Evolutionary conservation across 2,888 invertebrate species (phyloP), one percentile per base, ranked within the genome.

Genomic region (Nymphalis c-album): DNA sequence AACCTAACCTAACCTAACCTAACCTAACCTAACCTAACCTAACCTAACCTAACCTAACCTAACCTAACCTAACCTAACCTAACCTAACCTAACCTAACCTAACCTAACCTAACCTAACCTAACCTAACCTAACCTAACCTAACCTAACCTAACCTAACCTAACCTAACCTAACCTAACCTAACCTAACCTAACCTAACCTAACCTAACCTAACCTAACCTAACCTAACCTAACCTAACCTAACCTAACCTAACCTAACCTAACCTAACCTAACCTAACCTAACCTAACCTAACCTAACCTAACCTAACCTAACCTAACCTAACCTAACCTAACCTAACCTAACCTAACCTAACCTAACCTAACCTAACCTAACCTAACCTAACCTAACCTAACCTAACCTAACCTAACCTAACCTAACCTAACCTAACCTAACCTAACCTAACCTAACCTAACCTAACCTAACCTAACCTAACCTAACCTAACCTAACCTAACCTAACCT

Each of bases 211-310:
- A 47, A 72, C 72, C 72, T 72, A n/a, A 70, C 72, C 70, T 70
- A 72, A 71, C 70, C 73, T 73, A 70, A 72, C 70, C 70, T 68
- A 72, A 70, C 72, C 72, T 72, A 71, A 72, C 70, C 72, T 70
- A 70, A 72, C 70, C 70, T 70, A 68, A 71, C 71, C 71, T 71
- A 71, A 71, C 69, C 71, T 72, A 72, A 72, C 71, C 70, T 69
- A 70, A 67, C 70, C 63, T 64, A 63, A 71, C 71, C 71, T 68
- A 71, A 68, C 71, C 71, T 63, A 64, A 69, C 66, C 69, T 64
- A 69, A 71, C 71, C 71, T 69, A 71, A 71, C 71, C 69, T 69
- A 71, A 71, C 69, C 69, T 63, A 68, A 63, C 63, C 63, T 63
- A 63, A 63, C 63, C 63, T 63, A 63, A 67, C 67, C 66, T 67